These are phyloP conservation scores for Holacanthella duospinosa DNA, from an alignment of 2,888 invertebrate species.

Conservation along the genomic window DNA sequence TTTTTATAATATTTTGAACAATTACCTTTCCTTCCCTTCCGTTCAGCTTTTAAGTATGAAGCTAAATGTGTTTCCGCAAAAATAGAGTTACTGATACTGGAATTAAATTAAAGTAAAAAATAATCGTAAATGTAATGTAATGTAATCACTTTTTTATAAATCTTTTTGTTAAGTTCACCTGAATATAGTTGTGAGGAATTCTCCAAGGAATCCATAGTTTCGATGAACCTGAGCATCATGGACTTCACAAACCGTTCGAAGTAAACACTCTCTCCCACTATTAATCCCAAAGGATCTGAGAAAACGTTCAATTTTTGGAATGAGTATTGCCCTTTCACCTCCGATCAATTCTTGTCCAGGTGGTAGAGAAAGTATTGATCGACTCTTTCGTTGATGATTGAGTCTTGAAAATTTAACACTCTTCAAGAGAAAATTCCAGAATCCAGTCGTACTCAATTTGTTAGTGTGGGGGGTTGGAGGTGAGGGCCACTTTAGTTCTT, in stretches of 20 bases:
- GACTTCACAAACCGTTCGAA: slow-evolving; percentile 34
- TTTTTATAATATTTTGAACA: slow-evolving; percentile 7
- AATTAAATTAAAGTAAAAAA: slow-evolving; percentile 5
- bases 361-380: slow-evolving; percentile 28
- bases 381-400: not conserved
- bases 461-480: slow-evolving; percentile 3
- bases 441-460: not conserved
- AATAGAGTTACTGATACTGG: slow-evolving; percentile 29
- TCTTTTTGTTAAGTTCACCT: slow-evolving; percentile 23
- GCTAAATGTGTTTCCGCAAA: slow-evolving; percentile 32
- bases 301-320: slow-evolving; percentile 27
- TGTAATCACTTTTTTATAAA: not conserved
- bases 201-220: slow-evolving; percentile 32
- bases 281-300: slow-evolving; percentile 21
- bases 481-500: slow-evolving; percentile 10
- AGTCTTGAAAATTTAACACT: not conserved
- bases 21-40: slow-evolving; percentile 17
- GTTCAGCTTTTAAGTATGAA: slow-evolving; percentile 30
- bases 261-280: slow-evolving; percentile 27
- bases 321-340: slow-evolving; percentile 29
- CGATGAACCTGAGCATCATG: slow-evolving; percentile 23
- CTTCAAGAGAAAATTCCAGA: not conserved
- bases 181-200: slow-evolving; percentile 29
- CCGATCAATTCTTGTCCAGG: slow-evolving; percentile 29
- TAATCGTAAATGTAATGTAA: not conserved